Evolutionary conservation across 1,140 invertebrate species (phyloP).

Genomic region (Nasonia longicornis): DNA sequence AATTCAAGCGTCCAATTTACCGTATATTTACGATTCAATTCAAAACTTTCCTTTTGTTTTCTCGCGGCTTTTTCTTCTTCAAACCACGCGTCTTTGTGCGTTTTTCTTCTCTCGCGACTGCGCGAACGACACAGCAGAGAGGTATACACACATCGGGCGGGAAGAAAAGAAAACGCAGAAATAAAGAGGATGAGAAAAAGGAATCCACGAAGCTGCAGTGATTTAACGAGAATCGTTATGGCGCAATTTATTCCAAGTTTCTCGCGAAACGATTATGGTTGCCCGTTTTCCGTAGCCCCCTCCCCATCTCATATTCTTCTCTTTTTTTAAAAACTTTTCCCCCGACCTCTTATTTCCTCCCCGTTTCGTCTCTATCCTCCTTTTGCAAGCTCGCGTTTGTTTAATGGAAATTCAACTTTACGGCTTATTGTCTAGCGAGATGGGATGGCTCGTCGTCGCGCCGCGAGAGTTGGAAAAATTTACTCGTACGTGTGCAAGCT

Average conservation of each 20-base stretch:
- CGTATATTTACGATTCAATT: constrained; percentile 48
- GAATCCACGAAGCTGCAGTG: constrained; percentile 46
- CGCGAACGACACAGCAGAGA: background rate
- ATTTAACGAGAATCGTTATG: constrained; percentile 50
- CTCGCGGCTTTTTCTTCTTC: constrained; percentile 16
- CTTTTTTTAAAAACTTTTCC: background rate
- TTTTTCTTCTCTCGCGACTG: constrained; percentile 21
- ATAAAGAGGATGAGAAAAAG: constrained; percentile 45
- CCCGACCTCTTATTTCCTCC: background rate
- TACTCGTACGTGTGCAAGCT: background rate
- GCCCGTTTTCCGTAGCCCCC: constrained; percentile 28
- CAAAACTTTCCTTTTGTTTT: constrained; percentile 44
- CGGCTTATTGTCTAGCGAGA: constrained; percentile 44
- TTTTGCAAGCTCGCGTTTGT: constrained; percentile 43
- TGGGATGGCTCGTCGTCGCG: constrained; percentile 16
- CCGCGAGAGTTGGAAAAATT: constrained; percentile 24
- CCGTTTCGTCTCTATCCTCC: background rate
- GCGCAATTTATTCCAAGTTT: constrained; percentile 50
- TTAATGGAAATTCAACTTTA: constrained; percentile 52
- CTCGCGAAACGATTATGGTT: constrained; percentile 49
- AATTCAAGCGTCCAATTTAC: constrained; percentile 45
- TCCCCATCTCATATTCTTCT: background rate
- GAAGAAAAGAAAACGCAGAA: constrained; percentile 22
- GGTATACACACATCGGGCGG: background rate
- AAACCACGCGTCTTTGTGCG: background rate